Conservation (phyloP, 2,797 vertebrate genomes). For the Leucoraja ocellata region DNA sequence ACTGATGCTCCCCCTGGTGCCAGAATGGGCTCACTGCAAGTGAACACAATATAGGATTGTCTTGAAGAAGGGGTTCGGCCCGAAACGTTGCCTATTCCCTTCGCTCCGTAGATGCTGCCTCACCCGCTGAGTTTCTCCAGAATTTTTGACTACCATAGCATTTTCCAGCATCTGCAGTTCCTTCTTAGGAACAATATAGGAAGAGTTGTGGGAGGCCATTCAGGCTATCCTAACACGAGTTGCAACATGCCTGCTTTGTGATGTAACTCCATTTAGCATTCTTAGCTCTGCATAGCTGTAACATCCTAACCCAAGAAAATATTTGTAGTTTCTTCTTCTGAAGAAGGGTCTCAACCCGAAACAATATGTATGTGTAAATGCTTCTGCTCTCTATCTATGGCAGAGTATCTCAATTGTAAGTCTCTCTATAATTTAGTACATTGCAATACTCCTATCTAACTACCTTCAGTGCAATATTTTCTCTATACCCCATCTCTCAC, state of each 20-base stretch:
- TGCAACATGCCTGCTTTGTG: not conserved
- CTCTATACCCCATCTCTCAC: not conserved
- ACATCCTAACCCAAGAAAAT: not conserved
- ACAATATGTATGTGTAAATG: no score
- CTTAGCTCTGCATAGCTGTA: not conserved
- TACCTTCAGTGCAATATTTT: not conserved
- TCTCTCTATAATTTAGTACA: not conserved
- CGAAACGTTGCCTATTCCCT: no score
- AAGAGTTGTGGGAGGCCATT: not conserved
- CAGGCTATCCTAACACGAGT: not conserved
- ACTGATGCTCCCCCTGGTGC: not conserved
- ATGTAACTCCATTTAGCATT: not conserved
- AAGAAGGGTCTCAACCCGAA: no score
- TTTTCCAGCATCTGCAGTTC: no score
- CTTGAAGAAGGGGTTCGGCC: no score
- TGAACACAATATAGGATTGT: not conserved
- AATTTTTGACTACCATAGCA: no score
- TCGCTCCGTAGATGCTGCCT: no score
- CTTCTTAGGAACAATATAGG: not conserved
- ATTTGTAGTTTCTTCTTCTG: not conserved
- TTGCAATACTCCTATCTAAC: not conserved
- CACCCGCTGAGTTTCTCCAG: no score
- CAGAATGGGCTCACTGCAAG: not conserved
- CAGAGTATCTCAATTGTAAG: no score
- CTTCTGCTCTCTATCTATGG: no score